phyloP scores from a whole-genome alignment of 2,888 invertebrate species.

The Lochmaea capreae region DNA sequence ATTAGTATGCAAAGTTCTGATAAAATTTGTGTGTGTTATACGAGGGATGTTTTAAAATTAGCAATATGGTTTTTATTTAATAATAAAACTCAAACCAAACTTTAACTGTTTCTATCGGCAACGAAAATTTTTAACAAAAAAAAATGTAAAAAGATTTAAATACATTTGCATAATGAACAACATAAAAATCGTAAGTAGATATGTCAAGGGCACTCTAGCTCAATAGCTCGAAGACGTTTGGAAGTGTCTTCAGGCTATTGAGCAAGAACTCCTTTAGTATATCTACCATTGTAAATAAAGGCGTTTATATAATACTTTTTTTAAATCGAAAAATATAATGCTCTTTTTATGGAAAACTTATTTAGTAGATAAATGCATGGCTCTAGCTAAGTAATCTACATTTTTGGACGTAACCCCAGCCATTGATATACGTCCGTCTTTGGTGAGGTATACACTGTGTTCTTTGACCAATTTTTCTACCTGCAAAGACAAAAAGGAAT shows the following conservation, averaged over 20 bases:
- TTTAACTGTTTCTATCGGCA: background rate
- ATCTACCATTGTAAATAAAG: background rate
- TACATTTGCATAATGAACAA: background rate
- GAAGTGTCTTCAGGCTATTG: no score
- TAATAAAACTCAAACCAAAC: background rate
- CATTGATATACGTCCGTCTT: constrained; percentile 98
- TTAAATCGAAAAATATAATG: background rate
- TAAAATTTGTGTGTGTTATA: no score
- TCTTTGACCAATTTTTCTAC: constrained; percentile 89
- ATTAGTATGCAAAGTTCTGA: no score
- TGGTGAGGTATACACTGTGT: constrained; percentile 93
- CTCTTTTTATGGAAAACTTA: constrained; percentile 60
- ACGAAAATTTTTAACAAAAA: background rate
- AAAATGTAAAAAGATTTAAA: background rate
- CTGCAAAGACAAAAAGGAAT: constrained; percentile 66
- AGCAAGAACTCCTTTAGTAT: background rate
- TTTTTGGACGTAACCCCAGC: constrained; percentile 96
- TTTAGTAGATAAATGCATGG: constrained; percentile 92
- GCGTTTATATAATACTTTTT: constrained; percentile 5
- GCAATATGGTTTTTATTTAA: background rate
- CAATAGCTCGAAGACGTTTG: no score
- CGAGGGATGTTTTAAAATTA: no score
- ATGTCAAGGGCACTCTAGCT: no score
- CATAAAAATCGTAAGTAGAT: background rate
- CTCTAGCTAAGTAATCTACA: constrained; percentile 92